Evolutionary conservation across 92 coral and sea anemone species (phyloP).

Genomic region (Phenganax marumi): DNA sequence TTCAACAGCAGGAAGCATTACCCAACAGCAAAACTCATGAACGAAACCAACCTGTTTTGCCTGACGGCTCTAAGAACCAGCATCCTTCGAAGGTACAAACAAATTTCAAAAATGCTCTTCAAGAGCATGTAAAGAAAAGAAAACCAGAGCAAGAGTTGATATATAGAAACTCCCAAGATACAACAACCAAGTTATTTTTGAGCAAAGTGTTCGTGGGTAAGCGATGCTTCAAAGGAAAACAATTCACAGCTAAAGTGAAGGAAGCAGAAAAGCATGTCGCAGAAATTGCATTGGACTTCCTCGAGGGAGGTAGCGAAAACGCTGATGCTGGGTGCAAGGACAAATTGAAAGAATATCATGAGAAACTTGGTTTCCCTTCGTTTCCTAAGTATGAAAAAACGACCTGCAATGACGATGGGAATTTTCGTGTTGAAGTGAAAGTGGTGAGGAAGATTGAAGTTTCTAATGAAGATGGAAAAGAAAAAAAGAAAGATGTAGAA

Average conservation of each 20-base stretch:
- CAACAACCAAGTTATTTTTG: not conserved
- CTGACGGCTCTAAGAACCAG: not conserved
- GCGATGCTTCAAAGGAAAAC: constrained; percentile 37
- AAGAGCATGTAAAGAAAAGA: not conserved
- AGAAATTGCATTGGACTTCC: constrained; percentile 52
- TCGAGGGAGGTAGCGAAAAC: not conserved
- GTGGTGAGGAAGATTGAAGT: constrained; percentile 13
- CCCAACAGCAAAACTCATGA: not conserved
- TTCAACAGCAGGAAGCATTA: not conserved
- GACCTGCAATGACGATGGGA: not conserved
- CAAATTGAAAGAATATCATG: constrained; percentile 9
- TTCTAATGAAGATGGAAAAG: not conserved
- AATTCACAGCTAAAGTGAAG: constrained; percentile 38
- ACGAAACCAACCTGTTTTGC: not conserved
- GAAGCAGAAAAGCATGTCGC: constrained; percentile 73
- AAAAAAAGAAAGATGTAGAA: constrained; percentile 23
- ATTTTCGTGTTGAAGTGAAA: not conserved
- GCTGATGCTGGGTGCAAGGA: not conserved
- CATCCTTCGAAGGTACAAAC: not conserved
- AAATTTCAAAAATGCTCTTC: constrained; percentile 17
- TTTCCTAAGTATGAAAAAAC: constrained; percentile 17
- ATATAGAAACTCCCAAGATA: not conserved
- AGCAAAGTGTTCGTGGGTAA: constrained; percentile 30
- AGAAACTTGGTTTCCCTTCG: not conserved
- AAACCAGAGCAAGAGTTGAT: not conserved